phyloP scores from a whole-genome alignment of 2,797 vertebrate genomes.

The Gallirallus australis region DNA sequence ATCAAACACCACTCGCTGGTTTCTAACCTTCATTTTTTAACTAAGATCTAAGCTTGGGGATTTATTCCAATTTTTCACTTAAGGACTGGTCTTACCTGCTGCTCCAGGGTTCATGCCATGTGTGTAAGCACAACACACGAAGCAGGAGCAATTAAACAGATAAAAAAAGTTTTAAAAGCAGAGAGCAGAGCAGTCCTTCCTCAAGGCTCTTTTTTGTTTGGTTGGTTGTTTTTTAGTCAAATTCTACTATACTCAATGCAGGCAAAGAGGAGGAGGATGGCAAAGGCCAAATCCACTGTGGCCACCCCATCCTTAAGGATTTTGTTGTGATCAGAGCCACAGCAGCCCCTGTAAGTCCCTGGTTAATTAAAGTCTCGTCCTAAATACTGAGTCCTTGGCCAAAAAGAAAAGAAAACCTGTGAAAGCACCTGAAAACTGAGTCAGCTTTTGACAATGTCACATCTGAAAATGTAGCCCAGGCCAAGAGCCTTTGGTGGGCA shows the following conservation, averaged over 20 bases:
- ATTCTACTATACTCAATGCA: neutral
- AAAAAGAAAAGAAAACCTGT: neutral
- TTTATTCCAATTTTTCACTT: neutral
- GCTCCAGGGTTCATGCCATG: rapidly evolving
- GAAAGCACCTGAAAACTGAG: neutral
- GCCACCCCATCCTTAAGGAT: neutral
- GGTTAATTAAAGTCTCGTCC: neutral
- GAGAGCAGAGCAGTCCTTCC: neutral
- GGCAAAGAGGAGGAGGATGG: neutral
- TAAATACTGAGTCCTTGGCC: neutral
- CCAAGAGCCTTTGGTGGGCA: neutral
- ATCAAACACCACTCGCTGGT: neutral
- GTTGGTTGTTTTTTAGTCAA: neutral
- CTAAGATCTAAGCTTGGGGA: neutral
- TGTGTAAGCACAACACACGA: neutral
- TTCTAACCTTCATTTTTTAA: neutral
- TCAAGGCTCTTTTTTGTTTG: neutral
- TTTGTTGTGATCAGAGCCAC: neutral
- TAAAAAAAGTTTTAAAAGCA: neutral
- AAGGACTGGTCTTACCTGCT: rapidly evolving
- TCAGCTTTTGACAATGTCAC: neutral
- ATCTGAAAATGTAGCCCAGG: neutral
- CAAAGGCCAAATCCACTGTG: neutral
- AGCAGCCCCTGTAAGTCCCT: neutral
- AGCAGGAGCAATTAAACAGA: neutral